phyloP scores from a whole-genome alignment of 2,797 vertebrate genomes.

The Betta splendens region DNA sequence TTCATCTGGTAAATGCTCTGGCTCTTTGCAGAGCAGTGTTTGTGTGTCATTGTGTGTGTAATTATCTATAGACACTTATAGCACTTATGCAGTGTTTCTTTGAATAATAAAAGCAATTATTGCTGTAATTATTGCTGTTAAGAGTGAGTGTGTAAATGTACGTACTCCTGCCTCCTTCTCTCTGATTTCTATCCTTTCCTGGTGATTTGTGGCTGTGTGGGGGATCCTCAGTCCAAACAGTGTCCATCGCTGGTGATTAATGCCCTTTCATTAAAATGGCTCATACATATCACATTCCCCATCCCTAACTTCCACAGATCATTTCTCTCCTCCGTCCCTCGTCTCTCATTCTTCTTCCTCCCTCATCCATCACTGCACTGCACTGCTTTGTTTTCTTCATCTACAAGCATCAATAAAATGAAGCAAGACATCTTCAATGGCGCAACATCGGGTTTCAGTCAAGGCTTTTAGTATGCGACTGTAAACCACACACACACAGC shows the following conservation, averaged over 20 bases:
- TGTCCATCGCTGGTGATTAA: slow-evolving; percentile 73
- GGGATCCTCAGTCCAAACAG: slow-evolving; percentile 38
- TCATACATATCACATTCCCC: slow-evolving; percentile 17
- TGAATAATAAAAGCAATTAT: slow-evolving; percentile 39
- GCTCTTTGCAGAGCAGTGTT: neutral
- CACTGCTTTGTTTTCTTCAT: slow-evolving; percentile 17
- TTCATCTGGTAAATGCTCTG: slow-evolving; percentile 6
- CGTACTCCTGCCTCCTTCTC: neutral
- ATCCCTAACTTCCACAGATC: slow-evolving; percentile 18
- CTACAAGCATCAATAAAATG: too few relatives aligned
- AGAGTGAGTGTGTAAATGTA: neutral
- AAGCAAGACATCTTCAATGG: too few relatives aligned
- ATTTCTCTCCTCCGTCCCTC: neutral
- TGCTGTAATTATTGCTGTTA: slow-evolving; percentile 19
- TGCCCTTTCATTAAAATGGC: slow-evolving; percentile 61
- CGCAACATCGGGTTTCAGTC: too few relatives aligned
- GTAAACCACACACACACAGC: too few relatives aligned
- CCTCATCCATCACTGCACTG: slow-evolving; percentile 14
- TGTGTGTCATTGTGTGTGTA: neutral
- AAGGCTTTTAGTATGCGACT: too few relatives aligned
- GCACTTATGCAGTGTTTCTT: slow-evolving; percentile 17
- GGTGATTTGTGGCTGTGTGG: slow-evolving; percentile 3
- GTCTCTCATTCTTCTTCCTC: neutral
- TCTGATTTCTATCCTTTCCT: neutral
- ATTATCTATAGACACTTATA: slow-evolving; percentile 3